These are phyloP conservation scores for Procambarus virginalis DNA, from an alignment of 1,140 invertebrate genomes.

Conservation along the genomic window DNA sequence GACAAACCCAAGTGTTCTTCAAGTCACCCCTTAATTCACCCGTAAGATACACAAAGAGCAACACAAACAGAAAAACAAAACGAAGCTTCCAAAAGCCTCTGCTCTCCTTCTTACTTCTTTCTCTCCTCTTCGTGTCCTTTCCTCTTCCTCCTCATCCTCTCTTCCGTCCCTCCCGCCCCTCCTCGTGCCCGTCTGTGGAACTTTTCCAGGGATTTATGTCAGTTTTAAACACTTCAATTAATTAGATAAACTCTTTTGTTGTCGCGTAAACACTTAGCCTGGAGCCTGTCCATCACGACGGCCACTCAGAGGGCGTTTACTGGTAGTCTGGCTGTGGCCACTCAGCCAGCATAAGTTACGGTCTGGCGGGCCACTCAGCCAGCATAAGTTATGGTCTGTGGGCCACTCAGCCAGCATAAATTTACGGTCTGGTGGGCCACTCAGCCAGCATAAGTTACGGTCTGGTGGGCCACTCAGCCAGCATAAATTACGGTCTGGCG, in stretches of 20 bases:
- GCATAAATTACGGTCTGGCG: no score
- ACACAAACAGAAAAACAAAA: no score
- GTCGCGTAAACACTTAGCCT: constrained; percentile 17
- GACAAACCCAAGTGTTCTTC: no score
- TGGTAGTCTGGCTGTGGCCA: background rate
- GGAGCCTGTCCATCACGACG: constrained; percentile 18
- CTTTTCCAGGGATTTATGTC: constrained; percentile 23
- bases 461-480: no score
- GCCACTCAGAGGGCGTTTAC: background rate
- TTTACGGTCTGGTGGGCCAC: no score
- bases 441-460: no score
- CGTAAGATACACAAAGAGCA: no score
- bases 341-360: background rate
- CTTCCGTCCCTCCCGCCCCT: background rate
- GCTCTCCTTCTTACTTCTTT: background rate
- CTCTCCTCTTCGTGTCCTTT: background rate
- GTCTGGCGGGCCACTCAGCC: background rate
- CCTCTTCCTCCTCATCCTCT: background rate
- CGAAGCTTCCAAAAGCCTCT: background rate
- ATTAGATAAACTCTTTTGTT: constrained; percentile 38
- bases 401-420: no score
- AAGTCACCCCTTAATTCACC: no score
- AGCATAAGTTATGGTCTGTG: no score
- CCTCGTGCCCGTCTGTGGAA: background rate
- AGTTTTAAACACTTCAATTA: constrained; percentile 31